These are phyloP conservation scores for Mystacornis crossleyi DNA, from an alignment of 2,113 vertebrate genomes.

Conservation along the genomic window DNA sequence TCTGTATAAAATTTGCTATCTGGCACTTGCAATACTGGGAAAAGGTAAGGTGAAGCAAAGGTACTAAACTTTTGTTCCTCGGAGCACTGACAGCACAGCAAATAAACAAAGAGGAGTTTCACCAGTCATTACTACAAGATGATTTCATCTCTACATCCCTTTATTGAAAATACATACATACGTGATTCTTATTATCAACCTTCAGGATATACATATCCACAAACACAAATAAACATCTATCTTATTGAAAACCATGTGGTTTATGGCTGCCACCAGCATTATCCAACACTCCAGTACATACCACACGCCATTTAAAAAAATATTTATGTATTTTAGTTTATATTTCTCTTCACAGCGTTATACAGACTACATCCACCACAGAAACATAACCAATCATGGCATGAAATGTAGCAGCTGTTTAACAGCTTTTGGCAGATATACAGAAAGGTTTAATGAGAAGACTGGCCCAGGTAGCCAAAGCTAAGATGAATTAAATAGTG, in stretches of 20 bases:
- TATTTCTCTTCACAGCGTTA: neutral
- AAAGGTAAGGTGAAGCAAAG: neutral
- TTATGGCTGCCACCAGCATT: neutral
- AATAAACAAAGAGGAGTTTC: neutral
- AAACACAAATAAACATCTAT: neutral
- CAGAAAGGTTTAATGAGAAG: neutral
- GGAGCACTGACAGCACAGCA: neutral
- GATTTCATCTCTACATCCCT: neutral
- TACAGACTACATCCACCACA: neutral
- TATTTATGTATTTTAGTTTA: neutral
- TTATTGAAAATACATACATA: neutral
- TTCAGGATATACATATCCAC: neutral
- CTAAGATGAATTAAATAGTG: constrained; percentile 2
- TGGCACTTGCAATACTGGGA: neutral
- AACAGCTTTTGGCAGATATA: neutral
- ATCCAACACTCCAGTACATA: neutral
- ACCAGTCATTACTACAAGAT: neutral
- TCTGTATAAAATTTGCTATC: neutral
- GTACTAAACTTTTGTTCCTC: neutral
- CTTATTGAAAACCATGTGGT: neutral
- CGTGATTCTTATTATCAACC: fast-evolving
- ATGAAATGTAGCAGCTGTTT: neutral
- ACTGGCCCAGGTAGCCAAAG: neutral
- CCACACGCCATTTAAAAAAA: neutral
- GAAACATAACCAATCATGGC: neutral